Base-by-base conservation (phyloP, 2,113 vertebrate genomes). In the Gila orcuttii region DNA sequence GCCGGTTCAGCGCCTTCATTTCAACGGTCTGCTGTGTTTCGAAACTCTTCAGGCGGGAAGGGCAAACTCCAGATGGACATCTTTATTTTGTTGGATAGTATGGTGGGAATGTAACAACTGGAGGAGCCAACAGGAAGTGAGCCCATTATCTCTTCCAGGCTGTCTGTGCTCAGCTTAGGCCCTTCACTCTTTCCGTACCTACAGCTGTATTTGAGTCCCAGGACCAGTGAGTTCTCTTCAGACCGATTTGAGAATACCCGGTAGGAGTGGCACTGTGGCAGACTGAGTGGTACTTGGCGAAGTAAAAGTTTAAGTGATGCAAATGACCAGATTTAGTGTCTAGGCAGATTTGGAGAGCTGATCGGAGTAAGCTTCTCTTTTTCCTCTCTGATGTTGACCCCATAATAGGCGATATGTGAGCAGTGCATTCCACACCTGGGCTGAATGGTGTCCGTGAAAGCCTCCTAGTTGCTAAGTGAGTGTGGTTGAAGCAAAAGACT, bases 91-190 rank as follows among this genome's bases (percentile, higher is more conserved):
- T 91, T 89, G 90, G 90, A 87, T 83, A 71, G 85, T 79, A 81
- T 79, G 73, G 90, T 89, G 87, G 91, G 91, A 93, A 88, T 89
- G 84, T 80, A 84, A 85, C 87, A 84, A 84, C 87, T 90, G 82
- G 85, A 88, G 86, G 78, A 85, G 79, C 85, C 88, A 91, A 88
- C 89, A 92, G 92, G 92, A 93, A 92, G 91, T 87, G 79, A 89
- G 86, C 85, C 88, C 87, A 90, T 91, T 90, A 90, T 91, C 39
- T 82, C 82, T 86, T 82, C 79, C 87, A 88, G 85, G 25, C 78
- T 79, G 75, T 39, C 71, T 76, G 45, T 36, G 42, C 71, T 79
- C 57, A 15, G 66, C 45, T 81, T 45, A 66, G 59, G 33, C 73
- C 39, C 42, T 78, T 17, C 55, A 57, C 57, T 59, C 57, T 74